Percentiles rank a stretch among this genome's conserved stretches.
Evolutionary conservation across 2,113 vertebrate species (phyloP).

Genomic region (Carlito syrichta): DNA sequence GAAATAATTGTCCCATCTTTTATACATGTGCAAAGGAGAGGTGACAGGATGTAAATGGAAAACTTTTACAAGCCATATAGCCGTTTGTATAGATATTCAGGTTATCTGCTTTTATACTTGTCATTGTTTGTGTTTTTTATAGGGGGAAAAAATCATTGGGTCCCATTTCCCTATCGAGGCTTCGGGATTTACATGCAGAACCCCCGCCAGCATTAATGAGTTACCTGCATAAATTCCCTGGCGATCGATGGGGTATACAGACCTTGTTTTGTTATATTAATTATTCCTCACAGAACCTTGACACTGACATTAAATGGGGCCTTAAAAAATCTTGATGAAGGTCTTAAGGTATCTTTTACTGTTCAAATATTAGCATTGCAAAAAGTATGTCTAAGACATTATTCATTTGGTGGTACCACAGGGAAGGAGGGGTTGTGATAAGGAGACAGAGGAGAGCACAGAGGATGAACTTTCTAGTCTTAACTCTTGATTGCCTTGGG

Average conservation of each 20-base stretch:
- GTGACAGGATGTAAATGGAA: constrained; percentile 78
- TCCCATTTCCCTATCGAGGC: constrained; percentile 74
- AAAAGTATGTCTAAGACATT: constrained; percentile 66
- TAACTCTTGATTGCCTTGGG: constrained; percentile 39
- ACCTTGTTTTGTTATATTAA: constrained; percentile 82
- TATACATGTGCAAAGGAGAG: constrained; percentile 72
- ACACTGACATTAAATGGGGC: constrained; percentile 77
- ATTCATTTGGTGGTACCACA: constrained; percentile 69
- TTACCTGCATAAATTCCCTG: constrained; percentile 85
- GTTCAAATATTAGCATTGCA: constrained; percentile 77
- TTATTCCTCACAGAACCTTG: constrained; percentile 80
- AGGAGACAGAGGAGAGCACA: neutral
- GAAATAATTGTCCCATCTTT: constrained; percentile 80
- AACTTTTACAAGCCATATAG: constrained; percentile 60
- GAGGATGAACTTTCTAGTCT: constrained; percentile 10
- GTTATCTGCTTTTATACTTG: constrained; percentile 74
- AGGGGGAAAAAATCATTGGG: constrained; percentile 58
- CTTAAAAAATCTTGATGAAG: constrained; percentile 78
- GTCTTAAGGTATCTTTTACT: constrained; percentile 78
- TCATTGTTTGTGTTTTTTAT: constrained; percentile 73
- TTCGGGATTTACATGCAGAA: constrained; percentile 81
- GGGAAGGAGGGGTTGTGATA: constrained; percentile 51
- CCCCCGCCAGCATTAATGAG: constrained; percentile 81
- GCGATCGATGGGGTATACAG: constrained; percentile 80
- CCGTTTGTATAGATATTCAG: constrained; percentile 53